phyloP scores from a whole-genome alignment of 2,113 vertebrate species.

The Pachycephala philippinensis region DNA sequence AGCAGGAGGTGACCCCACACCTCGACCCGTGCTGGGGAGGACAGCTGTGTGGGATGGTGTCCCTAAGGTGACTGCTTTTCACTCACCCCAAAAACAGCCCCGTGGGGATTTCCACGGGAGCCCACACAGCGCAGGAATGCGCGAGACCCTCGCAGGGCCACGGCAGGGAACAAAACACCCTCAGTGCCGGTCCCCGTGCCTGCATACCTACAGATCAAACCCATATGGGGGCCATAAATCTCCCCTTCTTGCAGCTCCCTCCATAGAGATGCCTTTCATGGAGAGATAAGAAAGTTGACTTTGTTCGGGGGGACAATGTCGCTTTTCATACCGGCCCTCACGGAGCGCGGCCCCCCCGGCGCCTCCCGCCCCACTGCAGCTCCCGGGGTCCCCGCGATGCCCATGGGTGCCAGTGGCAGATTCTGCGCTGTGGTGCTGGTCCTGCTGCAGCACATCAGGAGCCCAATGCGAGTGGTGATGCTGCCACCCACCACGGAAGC shows the following conservation, averaged over 20 bases:
- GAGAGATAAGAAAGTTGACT: constrained; percentile 68
- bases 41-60: fast-evolving
- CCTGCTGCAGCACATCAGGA: fast-evolving
- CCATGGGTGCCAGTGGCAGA: background rate
- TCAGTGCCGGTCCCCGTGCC: constrained; percentile 16
- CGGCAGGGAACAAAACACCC: constrained; percentile 35
- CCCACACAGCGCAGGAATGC: background rate
- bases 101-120: background rate
- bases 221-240: constrained; percentile 62
- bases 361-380: background rate
- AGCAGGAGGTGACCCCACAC: background rate
- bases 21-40: background rate
- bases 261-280: constrained; percentile 69
- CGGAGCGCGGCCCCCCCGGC: fast-evolving
- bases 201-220: constrained; percentile 61
- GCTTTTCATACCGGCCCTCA: constrained; percentile 42
- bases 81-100: fast-evolving
- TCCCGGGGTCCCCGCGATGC: background rate
- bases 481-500: fast-evolving
- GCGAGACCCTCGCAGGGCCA: background rate
- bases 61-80: background rate
- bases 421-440: fast-evolving
- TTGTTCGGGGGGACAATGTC: constrained; percentile 64
- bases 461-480: fast-evolving
- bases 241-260: constrained; percentile 9